Conservation (phyloP, 2,797 vertebrate species). For the Spinus olivaceus region DNA sequence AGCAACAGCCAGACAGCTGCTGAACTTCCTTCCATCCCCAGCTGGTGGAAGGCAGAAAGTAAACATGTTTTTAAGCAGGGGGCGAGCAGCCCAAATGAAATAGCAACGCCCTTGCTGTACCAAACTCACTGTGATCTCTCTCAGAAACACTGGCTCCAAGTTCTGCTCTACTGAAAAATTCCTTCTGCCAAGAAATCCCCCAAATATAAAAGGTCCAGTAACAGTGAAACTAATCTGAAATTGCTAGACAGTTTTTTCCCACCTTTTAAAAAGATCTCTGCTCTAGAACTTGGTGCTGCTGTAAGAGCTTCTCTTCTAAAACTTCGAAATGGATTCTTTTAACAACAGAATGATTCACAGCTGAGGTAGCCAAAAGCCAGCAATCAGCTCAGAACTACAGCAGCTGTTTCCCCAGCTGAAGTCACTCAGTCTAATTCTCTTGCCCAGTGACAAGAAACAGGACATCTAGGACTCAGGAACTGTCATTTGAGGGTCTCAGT, state of each 20-base stretch:
- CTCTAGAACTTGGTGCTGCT: not conserved
- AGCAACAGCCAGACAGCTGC: conserved; percentile 53
- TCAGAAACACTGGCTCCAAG: not conserved
- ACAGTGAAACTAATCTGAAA: not conserved
- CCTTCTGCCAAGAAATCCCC: not conserved
- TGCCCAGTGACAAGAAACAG: not conserved
- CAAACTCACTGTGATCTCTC: not conserved
- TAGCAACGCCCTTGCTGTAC: not conserved
- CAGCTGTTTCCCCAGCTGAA: conserved; percentile 50
- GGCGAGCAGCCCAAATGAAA: not conserved
- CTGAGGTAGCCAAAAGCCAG: not conserved
- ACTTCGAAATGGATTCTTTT: not conserved
- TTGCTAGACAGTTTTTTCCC: not conserved
- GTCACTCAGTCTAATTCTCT: conserved; percentile 12
- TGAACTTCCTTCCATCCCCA: conserved; percentile 8
- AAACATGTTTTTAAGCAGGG: not conserved
- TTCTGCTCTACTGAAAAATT: not conserved
- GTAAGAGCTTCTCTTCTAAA: not conserved
- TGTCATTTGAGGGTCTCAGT: not conserved
- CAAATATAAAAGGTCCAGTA: not conserved
- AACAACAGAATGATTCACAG: not conserved
- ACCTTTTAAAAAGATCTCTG: not conserved
- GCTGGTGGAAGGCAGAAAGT: not conserved
- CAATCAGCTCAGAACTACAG: not conserved
- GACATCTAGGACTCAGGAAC: not conserved